Percentiles rank a stretch among this genome's conserved stretches.
These are phyloP conservation scores for Brienomyrus longianalis DNA, from an alignment of 2,113 vertebrate genomes.

Conservation along the genomic window DNA sequence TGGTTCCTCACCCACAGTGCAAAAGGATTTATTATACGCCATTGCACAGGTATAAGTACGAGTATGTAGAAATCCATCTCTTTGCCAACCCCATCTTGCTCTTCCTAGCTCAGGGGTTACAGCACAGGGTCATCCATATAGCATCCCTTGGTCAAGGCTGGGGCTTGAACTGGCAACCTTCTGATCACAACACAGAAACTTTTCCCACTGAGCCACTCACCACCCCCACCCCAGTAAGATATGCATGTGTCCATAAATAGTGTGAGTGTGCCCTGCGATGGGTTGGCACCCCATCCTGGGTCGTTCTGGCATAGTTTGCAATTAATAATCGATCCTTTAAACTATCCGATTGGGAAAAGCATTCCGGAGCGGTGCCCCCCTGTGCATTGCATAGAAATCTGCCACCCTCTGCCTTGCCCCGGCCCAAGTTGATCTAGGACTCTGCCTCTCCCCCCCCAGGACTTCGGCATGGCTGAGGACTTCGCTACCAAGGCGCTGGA, in stretches of 20 bases:
- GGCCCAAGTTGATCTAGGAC: background rate
- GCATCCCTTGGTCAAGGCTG: background rate
- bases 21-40: too few relatives aligned
- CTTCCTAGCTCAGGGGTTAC: background rate
- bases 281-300: background rate
- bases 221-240: background rate
- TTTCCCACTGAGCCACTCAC: background rate
- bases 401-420: background rate
- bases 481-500: conserved; percentile 95
- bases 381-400: background rate
- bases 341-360: background rate
- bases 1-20: too few relatives aligned
- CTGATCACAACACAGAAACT: background rate
- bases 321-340: too few relatives aligned
- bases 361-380: background rate
- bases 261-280: background rate
- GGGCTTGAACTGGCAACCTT: background rate
- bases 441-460: conserved; percentile 56
- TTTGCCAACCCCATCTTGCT: background rate
- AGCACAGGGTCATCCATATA: background rate
- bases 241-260: background rate
- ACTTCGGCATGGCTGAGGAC: conserved; percentile 95
- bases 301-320: background rate
- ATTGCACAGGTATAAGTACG: background rate
- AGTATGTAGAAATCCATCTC: background rate